Percentiles rank a stretch among this genome's conserved stretches.
Conservation (phyloP, 2,888 invertebrate species). For the Frankliniella fusca region DNA sequence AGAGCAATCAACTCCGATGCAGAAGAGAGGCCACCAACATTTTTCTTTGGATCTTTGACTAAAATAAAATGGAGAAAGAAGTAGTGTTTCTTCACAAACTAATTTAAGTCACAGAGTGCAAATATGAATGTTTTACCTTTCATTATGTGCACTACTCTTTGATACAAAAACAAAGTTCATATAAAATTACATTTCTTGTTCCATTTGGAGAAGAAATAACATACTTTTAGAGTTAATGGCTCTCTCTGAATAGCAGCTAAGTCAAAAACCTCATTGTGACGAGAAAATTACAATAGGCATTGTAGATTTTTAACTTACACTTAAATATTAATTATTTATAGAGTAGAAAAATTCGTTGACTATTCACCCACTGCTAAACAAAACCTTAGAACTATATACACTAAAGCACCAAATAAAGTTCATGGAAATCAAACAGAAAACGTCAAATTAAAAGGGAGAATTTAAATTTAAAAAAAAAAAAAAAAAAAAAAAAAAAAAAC, state of each 20-base stretch:
- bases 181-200: too few species aligned
- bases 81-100: too few species aligned
- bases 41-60: too few species aligned
- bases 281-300: not conserved
- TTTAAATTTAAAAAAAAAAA: not conserved
- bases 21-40: too few species aligned
- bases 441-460: not conserved
- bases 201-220: too few species aligned
- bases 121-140: too few species aligned
- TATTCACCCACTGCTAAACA: not conserved
- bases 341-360: not conserved
- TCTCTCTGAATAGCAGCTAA: not conserved
- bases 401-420: constrained; percentile 5
- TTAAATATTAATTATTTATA: not conserved
- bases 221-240: too few species aligned
- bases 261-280: not conserved
- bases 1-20: too few species aligned
- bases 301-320: not conserved
- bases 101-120: too few species aligned
- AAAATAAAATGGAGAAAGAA: too few species aligned
- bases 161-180: too few species aligned
- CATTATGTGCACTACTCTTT: too few species aligned
- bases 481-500: not conserved
- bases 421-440: not conserved
- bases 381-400: not conserved